Evolutionary conservation across 2,797 vertebrate genomes (phyloP).

Genomic region (Mus minutoides): DNA sequence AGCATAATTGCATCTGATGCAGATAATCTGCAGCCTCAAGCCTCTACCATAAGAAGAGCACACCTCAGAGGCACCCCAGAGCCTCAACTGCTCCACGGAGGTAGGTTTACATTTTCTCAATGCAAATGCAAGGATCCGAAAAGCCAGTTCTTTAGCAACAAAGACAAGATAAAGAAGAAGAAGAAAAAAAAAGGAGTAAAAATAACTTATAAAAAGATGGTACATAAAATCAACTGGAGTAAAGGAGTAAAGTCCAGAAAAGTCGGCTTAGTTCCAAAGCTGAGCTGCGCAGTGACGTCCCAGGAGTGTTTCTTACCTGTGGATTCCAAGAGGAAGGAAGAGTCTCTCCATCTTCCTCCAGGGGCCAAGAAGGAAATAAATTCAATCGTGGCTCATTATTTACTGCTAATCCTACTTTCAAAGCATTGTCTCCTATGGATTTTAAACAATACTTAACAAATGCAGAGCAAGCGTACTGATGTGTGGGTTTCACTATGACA

Average conservation of each 20-base stretch:
- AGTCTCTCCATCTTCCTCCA: neutral
- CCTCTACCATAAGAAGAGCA: slow-evolving; percentile 5
- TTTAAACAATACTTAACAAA: neutral
- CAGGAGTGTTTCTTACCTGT: too few relatives aligned
- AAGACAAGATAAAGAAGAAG: too few relatives aligned
- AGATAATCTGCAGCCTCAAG: neutral
- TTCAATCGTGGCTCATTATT: neutral
- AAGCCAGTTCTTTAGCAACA: slow-evolving; percentile 14
- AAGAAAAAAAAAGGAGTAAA: neutral
- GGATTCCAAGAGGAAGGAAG: too few relatives aligned
- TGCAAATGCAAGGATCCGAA: slow-evolving; percentile 31
- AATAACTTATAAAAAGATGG: neutral
- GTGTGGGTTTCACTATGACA: neutral
- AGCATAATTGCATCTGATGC: neutral
- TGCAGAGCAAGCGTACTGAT: neutral
- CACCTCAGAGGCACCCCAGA: neutral
- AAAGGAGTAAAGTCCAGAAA: neutral
- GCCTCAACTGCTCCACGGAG: neutral
- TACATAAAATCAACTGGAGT: neutral
- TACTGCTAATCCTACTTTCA: neutral
- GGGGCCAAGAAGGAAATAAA: neutral
- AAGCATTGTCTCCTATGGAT: neutral
- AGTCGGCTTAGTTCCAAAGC: too few relatives aligned
- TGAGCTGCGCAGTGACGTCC: too few relatives aligned
- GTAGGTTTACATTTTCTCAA: slow-evolving; percentile 38